Conservation (phyloP, 2,888 invertebrate genomes). For the Athetis lepigone region DNA sequence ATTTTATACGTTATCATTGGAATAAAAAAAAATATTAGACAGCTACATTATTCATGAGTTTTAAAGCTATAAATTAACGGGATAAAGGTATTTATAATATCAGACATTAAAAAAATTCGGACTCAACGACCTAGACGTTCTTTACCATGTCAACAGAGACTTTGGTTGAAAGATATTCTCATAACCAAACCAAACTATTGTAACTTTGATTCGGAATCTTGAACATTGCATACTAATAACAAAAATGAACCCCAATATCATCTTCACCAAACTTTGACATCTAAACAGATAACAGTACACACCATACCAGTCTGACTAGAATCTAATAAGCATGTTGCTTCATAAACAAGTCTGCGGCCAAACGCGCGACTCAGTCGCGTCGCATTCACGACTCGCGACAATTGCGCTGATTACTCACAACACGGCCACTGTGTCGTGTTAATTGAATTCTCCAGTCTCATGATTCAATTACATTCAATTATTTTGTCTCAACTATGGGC, state of each 20-base stretch:
- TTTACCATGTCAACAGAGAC: too few species aligned
- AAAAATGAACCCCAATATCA: background rate
- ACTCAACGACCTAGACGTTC: too few species aligned
- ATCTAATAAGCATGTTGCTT: slow-evolving; percentile 18
- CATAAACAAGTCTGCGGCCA: slow-evolving; percentile 18
- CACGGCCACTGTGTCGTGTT: slow-evolving; percentile 67
- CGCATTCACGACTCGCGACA: slow-evolving; percentile 65
- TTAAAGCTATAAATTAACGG: too few species aligned
- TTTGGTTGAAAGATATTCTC: too few species aligned
- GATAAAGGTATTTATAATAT: too few species aligned
- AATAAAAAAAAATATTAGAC: too few species aligned
- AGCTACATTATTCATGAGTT: too few species aligned
- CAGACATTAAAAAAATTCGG: too few species aligned
- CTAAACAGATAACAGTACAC: slow-evolving; percentile 13
- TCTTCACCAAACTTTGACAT: background rate
- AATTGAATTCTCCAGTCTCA: slow-evolving; percentile 82
- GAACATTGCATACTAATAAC: background rate
- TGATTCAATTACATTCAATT: slow-evolving; percentile 88
- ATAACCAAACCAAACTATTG: too few species aligned
- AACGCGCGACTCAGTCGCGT: slow-evolving; percentile 29
- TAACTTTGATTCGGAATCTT: background rate
- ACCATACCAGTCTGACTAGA: slow-evolving; percentile 8
- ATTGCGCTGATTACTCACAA: slow-evolving; percentile 78
- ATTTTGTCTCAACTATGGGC: slow-evolving; percentile 74
- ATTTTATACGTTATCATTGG: too few species aligned